Evolutionary conservation across 2,797 vertebrate genomes (phyloP).

Genomic region (Artibeus jamaicensis): DNA sequence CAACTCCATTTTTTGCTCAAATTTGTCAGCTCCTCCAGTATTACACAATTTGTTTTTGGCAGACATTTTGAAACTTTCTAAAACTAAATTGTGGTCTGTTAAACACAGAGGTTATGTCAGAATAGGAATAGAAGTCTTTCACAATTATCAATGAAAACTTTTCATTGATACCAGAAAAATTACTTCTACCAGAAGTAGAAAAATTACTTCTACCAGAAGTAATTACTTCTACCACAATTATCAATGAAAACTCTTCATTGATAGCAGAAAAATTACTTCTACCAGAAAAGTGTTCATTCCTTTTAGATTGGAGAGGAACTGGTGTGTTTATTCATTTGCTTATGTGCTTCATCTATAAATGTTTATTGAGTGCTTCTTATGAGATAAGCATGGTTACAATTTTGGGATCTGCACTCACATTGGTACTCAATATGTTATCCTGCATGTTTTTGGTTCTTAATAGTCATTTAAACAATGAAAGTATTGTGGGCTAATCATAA

Average conservation of each 20-base stretch:
- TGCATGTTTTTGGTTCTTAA: neutral
- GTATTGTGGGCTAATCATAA: neutral
- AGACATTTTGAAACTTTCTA: neutral
- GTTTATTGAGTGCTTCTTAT: neutral
- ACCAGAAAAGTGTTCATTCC: neutral
- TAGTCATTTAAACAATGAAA: neutral
- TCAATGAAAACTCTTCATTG: neutral
- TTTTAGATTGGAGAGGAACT: neutral
- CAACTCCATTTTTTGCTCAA: neutral
- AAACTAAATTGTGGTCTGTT: neutral
- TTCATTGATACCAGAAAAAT: no score
- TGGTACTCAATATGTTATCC: neutral
- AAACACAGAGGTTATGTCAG: neutral
- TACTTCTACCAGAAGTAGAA: neutral
- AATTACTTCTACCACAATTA: no score
- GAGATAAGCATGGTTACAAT: neutral
- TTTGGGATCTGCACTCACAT: neutral
- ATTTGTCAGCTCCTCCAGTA: neutral
- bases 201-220: neutral
- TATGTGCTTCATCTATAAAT: neutral
- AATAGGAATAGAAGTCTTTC: neutral
- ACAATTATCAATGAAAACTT: neutral
- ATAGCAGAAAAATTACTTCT: no score
- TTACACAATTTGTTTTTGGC: neutral
- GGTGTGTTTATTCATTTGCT: neutral